Percentiles rank a stretch among this genome's conserved stretches.
Evolutionary conservation across 2,888 invertebrate genomes (phyloP).

Genomic region (Graphium colonna): DNA sequence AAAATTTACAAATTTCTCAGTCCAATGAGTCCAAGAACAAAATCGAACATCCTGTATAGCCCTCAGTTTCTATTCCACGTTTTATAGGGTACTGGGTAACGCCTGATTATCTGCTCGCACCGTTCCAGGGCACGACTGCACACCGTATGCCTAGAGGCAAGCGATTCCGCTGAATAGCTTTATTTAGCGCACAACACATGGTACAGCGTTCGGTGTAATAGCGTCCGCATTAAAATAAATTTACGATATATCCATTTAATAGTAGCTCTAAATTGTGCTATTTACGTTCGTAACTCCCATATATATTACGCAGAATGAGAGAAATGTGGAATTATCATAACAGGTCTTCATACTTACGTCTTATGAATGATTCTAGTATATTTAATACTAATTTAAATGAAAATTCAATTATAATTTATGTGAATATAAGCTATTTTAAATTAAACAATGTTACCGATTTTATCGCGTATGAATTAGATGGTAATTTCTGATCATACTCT

Average conservation of each 20-base stretch:
- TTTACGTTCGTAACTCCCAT: neutral
- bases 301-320: neutral
- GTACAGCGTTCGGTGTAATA: slow-evolving; percentile 3
- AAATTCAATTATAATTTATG: too few relatives aligned
- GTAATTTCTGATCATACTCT: too few relatives aligned
- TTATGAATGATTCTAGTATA: too few relatives aligned
- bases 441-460: too few relatives aligned
- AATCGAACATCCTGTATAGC: slow-evolving; percentile 40
- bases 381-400: too few relatives aligned
- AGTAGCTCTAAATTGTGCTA: slow-evolving; percentile 8
- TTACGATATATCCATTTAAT: slow-evolving; percentile 17
- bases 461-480: too few relatives aligned
- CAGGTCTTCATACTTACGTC: too few relatives aligned
- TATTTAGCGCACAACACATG: slow-evolving; percentile 5
- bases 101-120: slow-evolving; percentile 71
- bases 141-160: slow-evolving; percentile 24
- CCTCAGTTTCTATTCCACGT: slow-evolving; percentile 59
- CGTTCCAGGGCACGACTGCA: slow-evolving; percentile 29
- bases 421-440: too few relatives aligned
- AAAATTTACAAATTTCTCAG: too few relatives aligned
- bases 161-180: slow-evolving; percentile 5
- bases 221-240: slow-evolving; percentile 13
- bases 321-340: too few relatives aligned
- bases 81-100: slow-evolving; percentile 74
- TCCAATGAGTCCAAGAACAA: too few relatives aligned